Base-by-base conservation (phyloP, 2,113 vertebrate genomes). In the Rallus limicola region DNA sequence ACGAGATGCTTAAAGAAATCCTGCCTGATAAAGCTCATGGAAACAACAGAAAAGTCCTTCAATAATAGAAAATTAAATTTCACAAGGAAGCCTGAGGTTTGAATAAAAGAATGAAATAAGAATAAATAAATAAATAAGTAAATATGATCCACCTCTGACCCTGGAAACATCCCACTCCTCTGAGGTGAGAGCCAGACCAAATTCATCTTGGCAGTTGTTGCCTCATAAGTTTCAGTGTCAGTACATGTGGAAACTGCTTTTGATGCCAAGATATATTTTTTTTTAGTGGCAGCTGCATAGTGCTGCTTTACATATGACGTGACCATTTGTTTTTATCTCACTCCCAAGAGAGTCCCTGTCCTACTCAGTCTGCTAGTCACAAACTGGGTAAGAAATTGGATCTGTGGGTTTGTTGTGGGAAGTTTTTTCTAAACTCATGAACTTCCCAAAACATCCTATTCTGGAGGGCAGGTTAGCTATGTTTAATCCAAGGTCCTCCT, bases 251-350 rank as follows among this genome's bases (percentile, higher is more conserved):
- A 92, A 95, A 94, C 62, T 82, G 65, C 50, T 92, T 34, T 42
- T 59, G 69, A 93, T 92, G 91, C 92, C 93, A 94, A 94, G 77
- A 55, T 38, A 40, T 46, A 19, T 19, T 46, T 44, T 72, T 87
- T 93, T 95, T 95, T 80, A 92, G 77, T 46, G 89, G 81, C 88
- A 93, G 80, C 86, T 95, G 80, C 82, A 36, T 28, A 78, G 80
- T 81, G 56, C 79, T 86, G 64, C 60, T 96, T 67, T 89, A 82
- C 70, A 82, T 89, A 64, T 93, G 86, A 94, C 17, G 56, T 70
- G 83, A 89, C 50, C 70, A 63, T 84, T 96, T 96, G 92, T 96
- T 96, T 95, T 94, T 92, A 87, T 95, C 81, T 76, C 29, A n/a
- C 52, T 93, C 92, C 91, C 91, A 82, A 65, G 70, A 91, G 62